These are phyloP conservation scores for Dorcus hopei DNA, from an alignment of 2,888 invertebrate species.

Conservation along the genomic window DNA sequence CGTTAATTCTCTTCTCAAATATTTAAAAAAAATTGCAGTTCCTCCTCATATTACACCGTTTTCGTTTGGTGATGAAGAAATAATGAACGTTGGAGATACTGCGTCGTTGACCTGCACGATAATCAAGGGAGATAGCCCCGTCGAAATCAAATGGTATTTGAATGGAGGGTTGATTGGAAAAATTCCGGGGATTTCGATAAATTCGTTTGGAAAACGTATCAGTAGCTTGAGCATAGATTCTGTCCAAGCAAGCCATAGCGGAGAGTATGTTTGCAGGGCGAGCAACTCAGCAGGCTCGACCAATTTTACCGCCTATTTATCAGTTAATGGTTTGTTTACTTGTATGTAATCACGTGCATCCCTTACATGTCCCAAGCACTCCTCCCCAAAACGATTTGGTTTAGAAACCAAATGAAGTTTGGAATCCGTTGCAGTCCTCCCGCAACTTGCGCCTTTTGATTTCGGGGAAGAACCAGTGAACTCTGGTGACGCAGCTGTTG, in stretches of 20 bases:
- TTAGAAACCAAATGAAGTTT: neutral
- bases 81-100: conserved; percentile 67
- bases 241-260: conserved; percentile 69
- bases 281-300: conserved; percentile 68
- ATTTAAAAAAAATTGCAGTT: conserved; percentile 30
- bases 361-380: no score
- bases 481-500: conserved; percentile 66
- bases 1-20: neutral
- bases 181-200: conserved; percentile 42
- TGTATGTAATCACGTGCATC: no score
- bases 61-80: conserved; percentile 54
- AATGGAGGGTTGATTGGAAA: conserved; percentile 24
- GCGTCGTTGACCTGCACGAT: conserved; percentile 66
- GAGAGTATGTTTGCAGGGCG: conserved; percentile 74
- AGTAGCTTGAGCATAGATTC: conserved; percentile 67
- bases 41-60: conserved; percentile 44
- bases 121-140: conserved; percentile 71
- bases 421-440: conserved; percentile 41
- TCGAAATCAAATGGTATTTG: conserved; percentile 67
- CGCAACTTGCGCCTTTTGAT: conserved; percentile 57
- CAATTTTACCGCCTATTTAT: conserved; percentile 64
- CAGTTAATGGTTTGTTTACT: conserved; percentile 64
- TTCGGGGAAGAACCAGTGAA: conserved; percentile 57
- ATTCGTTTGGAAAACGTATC: conserved; percentile 53
- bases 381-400: neutral